Evolutionary conservation across 1,140 invertebrate species (phyloP).

Genomic region (Rhysida immarginata): DNA sequence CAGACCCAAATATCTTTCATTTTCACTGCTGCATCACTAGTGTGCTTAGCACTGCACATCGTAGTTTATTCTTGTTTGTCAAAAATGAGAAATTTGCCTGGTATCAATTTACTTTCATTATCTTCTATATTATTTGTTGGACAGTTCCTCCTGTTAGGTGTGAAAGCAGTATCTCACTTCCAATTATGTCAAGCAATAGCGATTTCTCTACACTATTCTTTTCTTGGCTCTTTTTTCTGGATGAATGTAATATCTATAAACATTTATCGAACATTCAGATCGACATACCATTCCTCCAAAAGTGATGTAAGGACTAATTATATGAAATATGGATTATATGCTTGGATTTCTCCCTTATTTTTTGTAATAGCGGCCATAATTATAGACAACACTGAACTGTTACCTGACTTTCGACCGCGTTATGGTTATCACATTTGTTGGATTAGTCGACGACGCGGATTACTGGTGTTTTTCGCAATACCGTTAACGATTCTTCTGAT

Average conservation of each 20-base stretch:
- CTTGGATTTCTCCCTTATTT: conserved; percentile 24
- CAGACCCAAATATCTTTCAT: too few relatives aligned
- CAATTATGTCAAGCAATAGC: conserved; percentile 40
- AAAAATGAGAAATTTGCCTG: conserved; percentile 37
- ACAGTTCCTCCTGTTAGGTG: conserved; percentile 30
- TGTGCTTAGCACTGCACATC: conserved; percentile 31
- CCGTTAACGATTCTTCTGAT: conserved; percentile 28
- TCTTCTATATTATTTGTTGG: conserved; percentile 32
- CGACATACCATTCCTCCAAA: conserved; percentile 7
- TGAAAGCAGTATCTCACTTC: not conserved
- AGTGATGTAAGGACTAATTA: not conserved
- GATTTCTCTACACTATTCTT: conserved; percentile 77
- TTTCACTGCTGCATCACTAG: too few relatives aligned
- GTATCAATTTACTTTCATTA: conserved; percentile 36
- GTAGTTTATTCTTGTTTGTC: conserved; percentile 31
- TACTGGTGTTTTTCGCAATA: conserved; percentile 29
- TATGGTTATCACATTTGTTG: conserved; percentile 26
- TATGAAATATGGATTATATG: conserved; percentile 20
- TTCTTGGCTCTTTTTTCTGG: conserved; percentile 89
- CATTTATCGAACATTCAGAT: conserved; percentile 67
- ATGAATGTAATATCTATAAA: conserved; percentile 91
- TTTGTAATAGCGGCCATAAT: conserved; percentile 20
- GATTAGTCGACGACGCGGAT: conserved; percentile 22
- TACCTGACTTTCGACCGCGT: conserved; percentile 17
- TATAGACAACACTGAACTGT: conserved; percentile 19